Conservation (phyloP, 2,888 invertebrate species). For the Tipula helvola region DNA sequence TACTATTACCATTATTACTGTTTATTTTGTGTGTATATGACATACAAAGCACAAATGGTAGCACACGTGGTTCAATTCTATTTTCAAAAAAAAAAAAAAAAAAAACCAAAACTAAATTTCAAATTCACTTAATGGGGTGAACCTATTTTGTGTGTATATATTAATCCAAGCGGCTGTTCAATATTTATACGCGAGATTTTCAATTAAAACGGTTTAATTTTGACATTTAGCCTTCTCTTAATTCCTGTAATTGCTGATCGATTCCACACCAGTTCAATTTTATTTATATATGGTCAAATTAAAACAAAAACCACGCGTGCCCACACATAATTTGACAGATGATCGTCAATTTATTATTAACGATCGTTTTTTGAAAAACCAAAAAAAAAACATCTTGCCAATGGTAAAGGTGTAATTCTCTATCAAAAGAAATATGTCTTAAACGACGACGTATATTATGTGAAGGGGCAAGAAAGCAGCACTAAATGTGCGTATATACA, state of each 20-base stretch:
- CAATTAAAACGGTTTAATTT: neutral
- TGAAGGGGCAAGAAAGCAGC: neutral
- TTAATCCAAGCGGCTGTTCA: neutral
- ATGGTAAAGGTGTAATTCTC: neutral
- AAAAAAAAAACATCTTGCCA: neutral
- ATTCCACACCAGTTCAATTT: neutral
- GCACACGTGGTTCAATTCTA: neutral
- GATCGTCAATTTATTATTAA: neutral
- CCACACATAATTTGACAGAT: neutral
- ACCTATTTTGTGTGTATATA: neutral
- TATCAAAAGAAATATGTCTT: neutral
- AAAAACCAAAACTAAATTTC: neutral
- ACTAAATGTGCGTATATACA: neutral
- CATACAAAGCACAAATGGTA: neutral
- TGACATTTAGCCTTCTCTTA: neutral
- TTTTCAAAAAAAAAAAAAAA: neutral
- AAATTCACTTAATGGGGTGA: neutral
- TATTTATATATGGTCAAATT: neutral
- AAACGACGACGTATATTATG: neutral
- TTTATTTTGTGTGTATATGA: neutral
- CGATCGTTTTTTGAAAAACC: neutral
- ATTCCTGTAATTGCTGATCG: neutral
- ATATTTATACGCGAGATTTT: neutral
- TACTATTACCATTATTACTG: neutral
- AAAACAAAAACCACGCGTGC: neutral